These are phyloP conservation scores for Atrina japonica DNA, from an alignment of 2,888 invertebrate genomes.

Conservation along the genomic window DNA sequence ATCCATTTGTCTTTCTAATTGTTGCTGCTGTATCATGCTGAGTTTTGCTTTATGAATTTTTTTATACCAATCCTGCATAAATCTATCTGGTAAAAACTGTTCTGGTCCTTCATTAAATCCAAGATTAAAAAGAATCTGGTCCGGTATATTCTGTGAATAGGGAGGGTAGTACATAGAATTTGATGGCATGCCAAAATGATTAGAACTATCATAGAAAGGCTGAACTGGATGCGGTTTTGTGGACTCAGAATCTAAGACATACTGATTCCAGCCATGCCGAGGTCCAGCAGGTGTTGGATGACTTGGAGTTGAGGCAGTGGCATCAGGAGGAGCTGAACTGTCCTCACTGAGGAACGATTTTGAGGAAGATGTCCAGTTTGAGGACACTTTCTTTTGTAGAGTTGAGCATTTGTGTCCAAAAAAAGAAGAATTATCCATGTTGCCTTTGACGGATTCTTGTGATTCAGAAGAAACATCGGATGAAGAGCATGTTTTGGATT, in stretches of 20 bases:
- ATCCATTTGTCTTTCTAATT: constrained; percentile 13
- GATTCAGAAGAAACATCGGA: constrained; percentile 35
- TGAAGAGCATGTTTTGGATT: constrained; percentile 14
- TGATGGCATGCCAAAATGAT: background rate
- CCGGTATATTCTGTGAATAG: constrained; percentile 3
- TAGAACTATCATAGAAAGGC: background rate
- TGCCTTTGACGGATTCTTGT: constrained; percentile 8
- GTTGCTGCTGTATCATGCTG: constrained; percentile 38
- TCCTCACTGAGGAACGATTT: constrained; percentile 37
- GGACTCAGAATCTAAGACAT: background rate
- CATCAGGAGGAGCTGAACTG: background rate
- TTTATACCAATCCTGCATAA: constrained; percentile 71
- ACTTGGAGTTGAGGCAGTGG: background rate
- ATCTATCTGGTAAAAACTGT: constrained; percentile 74
- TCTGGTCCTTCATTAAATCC: constrained; percentile 68
- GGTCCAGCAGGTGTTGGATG: background rate
- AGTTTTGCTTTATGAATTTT: constrained; percentile 63
- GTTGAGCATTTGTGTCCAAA: constrained; percentile 3
- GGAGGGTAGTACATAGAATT: background rate
- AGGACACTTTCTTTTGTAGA: background rate
- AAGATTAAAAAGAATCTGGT: constrained; percentile 63
- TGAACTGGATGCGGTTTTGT: constrained; percentile 6
- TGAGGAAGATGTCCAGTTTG: constrained; percentile 28
- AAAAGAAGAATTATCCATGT: constrained; percentile 16
- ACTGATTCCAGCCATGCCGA: too few species aligned